Evolutionary conservation across 2,113 vertebrate species (phyloP), one percentile per base, ranked within the genome.

Genomic region (Pluvianellus socialis): DNA sequence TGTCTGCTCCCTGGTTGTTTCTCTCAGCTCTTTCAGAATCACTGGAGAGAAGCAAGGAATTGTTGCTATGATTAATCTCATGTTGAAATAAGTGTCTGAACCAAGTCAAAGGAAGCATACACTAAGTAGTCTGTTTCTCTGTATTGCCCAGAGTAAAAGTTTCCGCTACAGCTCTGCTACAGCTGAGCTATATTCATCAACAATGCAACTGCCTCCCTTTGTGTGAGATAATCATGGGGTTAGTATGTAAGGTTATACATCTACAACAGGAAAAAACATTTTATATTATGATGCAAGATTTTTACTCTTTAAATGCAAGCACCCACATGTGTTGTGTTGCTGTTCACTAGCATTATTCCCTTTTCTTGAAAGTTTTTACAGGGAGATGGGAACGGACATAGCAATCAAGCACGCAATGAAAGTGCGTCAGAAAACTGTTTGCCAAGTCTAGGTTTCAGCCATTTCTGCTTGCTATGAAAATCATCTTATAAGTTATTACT

Each of bases 81-180:
- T 61, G 33, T 56, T 86, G 68, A 86, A 97, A 70, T 49, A 88
- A 92, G 22, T 53, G 49, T 79, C 44, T 95, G 90, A 80, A 94
- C 30, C 7, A 83, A 81, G 24, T n/a, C 28, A 81, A 52, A 79
- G 11, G 49, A 79, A 61, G 86, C 22, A 79, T 23, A 45, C 1
- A 0, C 12, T 56, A 33, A 81, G 66, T 11, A 32, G 12, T 61
- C 38, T 67, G 8, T 53, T 89, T 71, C 73, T 93, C 42, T 87
- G 14, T 19, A 66, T 82, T 79, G 62, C 47, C 73, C 80, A 72
- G 15, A 58, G 63, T 56, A 79, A 66, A 18, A 83, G 6, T 40
- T 87, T 62, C 50, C 86, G 76, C 42, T 59, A 40, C 61, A 86
- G 52, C 61, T 95, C 33, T 49, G 19, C 27, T 58, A 16, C 12